A percentile compares a stretch with the other conserved stretches of the same genome.
Evolutionary conservation across 2,113 vertebrate species (phyloP).

Genomic region (Prochilodus magdalenae): DNA sequence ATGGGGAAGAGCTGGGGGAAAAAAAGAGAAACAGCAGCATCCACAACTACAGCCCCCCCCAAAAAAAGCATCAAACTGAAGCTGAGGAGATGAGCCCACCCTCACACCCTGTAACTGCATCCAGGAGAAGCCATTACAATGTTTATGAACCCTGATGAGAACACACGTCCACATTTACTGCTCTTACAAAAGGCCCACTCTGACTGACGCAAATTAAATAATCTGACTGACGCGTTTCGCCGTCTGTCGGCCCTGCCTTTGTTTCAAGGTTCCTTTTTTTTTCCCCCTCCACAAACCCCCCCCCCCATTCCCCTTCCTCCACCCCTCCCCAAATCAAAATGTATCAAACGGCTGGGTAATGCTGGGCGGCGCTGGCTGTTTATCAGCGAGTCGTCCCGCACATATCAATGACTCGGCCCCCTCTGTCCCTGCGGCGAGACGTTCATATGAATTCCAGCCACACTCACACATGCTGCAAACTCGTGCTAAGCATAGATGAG

Average conservation of each 20-base stretch:
- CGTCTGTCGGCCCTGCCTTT: constrained; percentile 63
- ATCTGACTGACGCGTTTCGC: constrained; percentile 35
- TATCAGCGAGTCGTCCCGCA: constrained; percentile 77
- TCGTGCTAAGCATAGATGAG: constrained; percentile 79
- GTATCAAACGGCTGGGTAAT: constrained; percentile 76
- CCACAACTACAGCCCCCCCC: too few species aligned
- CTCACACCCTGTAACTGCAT: constrained; percentile 40
- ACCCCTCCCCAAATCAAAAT: constrained; percentile 69
- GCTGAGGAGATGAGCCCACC: constrained; percentile 46
- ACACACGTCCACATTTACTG: neutral
- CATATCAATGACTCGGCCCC: constrained; percentile 79
- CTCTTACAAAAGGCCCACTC: constrained; percentile 23
- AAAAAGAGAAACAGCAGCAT: constrained; percentile 40
- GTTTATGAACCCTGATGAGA: constrained; percentile 50
- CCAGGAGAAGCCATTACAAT: constrained; percentile 47
- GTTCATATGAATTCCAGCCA: constrained; percentile 83
- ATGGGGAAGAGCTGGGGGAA: constrained; percentile 24
- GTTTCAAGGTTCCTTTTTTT: constrained; percentile 55
- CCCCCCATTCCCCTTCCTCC: constrained; percentile 46
- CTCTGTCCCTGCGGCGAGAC: constrained; percentile 69
- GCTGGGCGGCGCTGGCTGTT: constrained; percentile 73
- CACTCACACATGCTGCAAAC: constrained; percentile 71
- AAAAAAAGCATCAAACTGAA: constrained; percentile 41
- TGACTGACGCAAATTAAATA: constrained; percentile 46
- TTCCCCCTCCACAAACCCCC: constrained; percentile 54